A percentile compares a stretch with the other conserved stretches of the same genome.
Evolutionary conservation across 1,140 invertebrate species (phyloP).

Genomic region (Gonioctena quinquepunctata): DNA sequence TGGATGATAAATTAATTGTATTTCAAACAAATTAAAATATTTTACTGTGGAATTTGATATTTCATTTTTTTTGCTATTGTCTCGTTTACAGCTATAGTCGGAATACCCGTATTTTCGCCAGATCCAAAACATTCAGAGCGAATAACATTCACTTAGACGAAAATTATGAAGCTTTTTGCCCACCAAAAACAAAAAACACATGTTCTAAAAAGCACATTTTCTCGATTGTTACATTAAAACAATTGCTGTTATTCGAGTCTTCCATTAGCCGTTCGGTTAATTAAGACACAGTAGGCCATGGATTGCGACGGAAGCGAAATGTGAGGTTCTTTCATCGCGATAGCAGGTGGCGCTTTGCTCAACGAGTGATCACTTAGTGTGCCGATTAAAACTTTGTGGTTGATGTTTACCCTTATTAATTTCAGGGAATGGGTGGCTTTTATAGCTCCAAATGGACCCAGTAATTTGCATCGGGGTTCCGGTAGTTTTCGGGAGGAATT

Average conservation of each 20-base stretch:
- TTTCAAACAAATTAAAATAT: too few relatives aligned
- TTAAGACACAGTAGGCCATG: constrained; percentile 3
- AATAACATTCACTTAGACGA: too few relatives aligned
- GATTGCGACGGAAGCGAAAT: not conserved
- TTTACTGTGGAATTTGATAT: too few relatives aligned
- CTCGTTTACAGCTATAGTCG: too few relatives aligned
- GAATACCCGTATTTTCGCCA: too few relatives aligned
- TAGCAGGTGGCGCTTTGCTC: constrained; percentile 1
- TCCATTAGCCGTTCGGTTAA: constrained; percentile 6
- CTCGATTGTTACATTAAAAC: constrained; percentile 6
- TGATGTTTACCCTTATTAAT: not conserved
- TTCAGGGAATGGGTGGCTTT: not conserved
- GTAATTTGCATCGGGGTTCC: not conserved
- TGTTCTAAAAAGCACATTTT: constrained; percentile 2
- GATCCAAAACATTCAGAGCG: too few relatives aligned
- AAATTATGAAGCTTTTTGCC: too few relatives aligned
- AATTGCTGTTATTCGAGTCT: not conserved
- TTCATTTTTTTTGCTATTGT: too few relatives aligned
- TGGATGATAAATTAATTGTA: too few relatives aligned
- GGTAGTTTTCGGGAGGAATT: not conserved
- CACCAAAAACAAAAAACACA: not conserved
- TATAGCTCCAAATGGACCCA: not conserved
- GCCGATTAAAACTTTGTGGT: constrained; percentile 4
- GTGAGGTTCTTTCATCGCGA: not conserved
- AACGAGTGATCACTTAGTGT: not conserved